Evolutionary conservation across 2,113 vertebrate genomes (phyloP), one percentile per base, ranked within the genome.

Genomic region (Toxostoma redivivum): DNA sequence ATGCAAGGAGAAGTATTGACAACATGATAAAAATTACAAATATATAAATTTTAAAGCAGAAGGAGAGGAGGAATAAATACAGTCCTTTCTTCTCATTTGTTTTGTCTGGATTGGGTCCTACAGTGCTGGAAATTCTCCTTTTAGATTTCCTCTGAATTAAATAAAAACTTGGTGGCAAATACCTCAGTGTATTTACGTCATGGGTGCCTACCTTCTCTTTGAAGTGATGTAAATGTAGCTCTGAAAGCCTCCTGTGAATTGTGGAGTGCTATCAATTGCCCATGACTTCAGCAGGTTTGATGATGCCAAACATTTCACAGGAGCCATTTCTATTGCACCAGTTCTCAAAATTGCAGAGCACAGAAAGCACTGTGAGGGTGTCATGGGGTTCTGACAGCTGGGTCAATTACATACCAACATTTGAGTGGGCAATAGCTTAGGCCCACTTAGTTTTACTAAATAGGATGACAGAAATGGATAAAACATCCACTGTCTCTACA

Each of bases 141-240:
- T n/a, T 2, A 72, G 31, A 42, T 69, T 65, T n/a, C 14, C 31
- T 56, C 48, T 88, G 57, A 12, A 27, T 40, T 69, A 60, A 71
- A 67, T 62, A n/a, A 82, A 76, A 88, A 4, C 25, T 44, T 44
- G 38, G n/a, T 45, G 33, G 53, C 33, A 72, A 88, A 38, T 33
- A 64, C 5, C 44, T 77, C 44, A 61, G 24, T 17, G 76, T 87
- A 67, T 85, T 93, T 72, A 79, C 50, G 44, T 28, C 11, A 45
- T 15, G 8, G 25, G 6, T 40, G 18, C 54, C 54, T 57, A 38
- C 18, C 28, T 53, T 44, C 13, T 56, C 38, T 57, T 72, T 69
- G 37, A 53, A 85, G 48, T 18, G 44, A 44, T 15, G 37, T 37
- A n/a, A 67, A 76, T 0, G 0, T 45, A 50, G 6, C 76, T 37